Conservation (phyloP, 2,888 invertebrate genomes). For the Troides helena region DNA sequence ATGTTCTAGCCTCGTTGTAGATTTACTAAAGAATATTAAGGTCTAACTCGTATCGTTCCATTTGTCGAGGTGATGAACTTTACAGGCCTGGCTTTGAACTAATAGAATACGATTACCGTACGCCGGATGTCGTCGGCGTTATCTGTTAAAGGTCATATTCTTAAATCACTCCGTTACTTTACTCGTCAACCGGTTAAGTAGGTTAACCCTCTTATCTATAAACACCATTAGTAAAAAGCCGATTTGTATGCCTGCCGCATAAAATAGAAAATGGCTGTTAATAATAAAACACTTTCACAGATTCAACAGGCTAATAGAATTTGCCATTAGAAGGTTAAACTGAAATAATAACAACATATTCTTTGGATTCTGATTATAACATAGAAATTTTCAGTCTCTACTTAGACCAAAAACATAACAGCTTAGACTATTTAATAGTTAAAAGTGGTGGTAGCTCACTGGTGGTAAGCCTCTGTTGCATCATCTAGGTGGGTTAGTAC, state of each 20-base stretch:
- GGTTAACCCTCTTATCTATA: constrained; percentile 10
- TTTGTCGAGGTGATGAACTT: constrained; percentile 68
- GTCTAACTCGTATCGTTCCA: constrained; percentile 50
- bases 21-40: constrained; percentile 46
- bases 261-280: background rate
- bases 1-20: constrained; percentile 31
- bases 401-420: too few species aligned
- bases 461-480: too few species aligned
- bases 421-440: too few species aligned
- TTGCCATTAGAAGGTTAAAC: background rate
- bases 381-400: too few species aligned
- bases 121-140: constrained; percentile 55
- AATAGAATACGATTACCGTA: constrained; percentile 73
- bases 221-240: background rate
- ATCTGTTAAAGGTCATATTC: constrained; percentile 58
- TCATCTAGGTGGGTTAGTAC: too few species aligned
- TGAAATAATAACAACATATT: background rate
- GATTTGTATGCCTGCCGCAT: constrained; percentile 31
- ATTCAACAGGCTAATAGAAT: background rate
- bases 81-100: constrained; percentile 75
- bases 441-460: background rate
- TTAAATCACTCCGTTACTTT: constrained; percentile 39
- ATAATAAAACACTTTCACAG: background rate
- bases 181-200: constrained; percentile 13
- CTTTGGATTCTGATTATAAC: background rate